Evolutionary conservation across 1,140 invertebrate species (phyloP).

Genomic region (Diorhabda sublineata): DNA sequence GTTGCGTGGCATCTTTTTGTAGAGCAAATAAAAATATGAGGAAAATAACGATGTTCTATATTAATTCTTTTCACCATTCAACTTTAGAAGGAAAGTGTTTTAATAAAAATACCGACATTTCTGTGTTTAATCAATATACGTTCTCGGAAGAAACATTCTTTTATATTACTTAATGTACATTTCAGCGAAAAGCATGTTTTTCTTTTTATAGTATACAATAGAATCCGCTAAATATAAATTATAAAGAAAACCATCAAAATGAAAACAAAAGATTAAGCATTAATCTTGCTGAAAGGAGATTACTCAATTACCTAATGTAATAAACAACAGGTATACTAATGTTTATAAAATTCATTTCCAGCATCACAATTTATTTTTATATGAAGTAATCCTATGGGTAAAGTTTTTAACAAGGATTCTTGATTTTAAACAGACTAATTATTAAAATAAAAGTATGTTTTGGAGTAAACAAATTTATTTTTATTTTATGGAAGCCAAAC

Average conservation of each 20-base stretch:
- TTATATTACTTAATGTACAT: slow-evolving; percentile 3
- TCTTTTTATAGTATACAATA: neutral
- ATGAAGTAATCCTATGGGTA: too few relatives aligned
- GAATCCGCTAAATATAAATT: neutral
- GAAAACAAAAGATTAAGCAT: neutral
- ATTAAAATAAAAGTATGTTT: too few relatives aligned
- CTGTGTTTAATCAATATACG: slow-evolving; percentile 2
- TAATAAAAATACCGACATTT: neutral
- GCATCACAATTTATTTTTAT: too few relatives aligned
- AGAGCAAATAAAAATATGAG: neutral
- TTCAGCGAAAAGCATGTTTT: neutral
- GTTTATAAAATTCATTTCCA: too few relatives aligned
- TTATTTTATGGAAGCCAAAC: too few relatives aligned
- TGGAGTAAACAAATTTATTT: too few relatives aligned
- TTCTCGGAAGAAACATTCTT: neutral
- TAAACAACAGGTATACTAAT: neutral
- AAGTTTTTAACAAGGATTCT: too few relatives aligned
- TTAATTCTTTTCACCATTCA: neutral
- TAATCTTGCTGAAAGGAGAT: slow-evolving; percentile 2
- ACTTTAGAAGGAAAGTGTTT: neutral
- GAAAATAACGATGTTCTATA: neutral
- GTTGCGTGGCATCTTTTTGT: too few relatives aligned
- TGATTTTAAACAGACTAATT: too few relatives aligned
- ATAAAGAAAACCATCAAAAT: slow-evolving; percentile 1
- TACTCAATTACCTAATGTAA: neutral